Conservation (phyloP, 2,888 invertebrate species). For the Pheosia tremula region DNA sequence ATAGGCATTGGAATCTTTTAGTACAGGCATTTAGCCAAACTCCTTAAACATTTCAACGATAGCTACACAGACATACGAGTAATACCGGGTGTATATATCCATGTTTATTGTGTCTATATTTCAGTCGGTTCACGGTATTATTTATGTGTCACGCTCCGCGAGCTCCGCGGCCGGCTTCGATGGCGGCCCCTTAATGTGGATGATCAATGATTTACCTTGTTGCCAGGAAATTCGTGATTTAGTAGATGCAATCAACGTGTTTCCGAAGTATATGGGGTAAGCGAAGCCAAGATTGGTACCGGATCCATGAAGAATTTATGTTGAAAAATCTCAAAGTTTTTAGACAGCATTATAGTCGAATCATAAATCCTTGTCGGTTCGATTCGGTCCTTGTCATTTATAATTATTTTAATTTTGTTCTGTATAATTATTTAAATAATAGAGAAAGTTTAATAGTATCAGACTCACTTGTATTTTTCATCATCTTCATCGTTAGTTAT, state of each 20-base stretch:
- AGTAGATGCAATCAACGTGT: constrained; percentile 8
- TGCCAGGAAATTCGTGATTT: constrained; percentile 24
- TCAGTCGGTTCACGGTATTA: constrained; percentile 59
- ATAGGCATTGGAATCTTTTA: background rate
- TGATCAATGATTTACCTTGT: constrained; percentile 48
- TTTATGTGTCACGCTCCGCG: constrained; percentile 53
- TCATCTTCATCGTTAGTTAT: too few relatives aligned
- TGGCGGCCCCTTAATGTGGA: constrained; percentile 51
- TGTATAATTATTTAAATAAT: too few relatives aligned
- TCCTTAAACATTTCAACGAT: background rate
- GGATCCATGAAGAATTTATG: too few relatives aligned
- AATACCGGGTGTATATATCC: constrained; percentile 35
- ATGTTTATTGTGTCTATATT: constrained; percentile 70
- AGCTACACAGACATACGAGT: background rate
- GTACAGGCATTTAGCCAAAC: background rate
- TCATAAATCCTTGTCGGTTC: too few relatives aligned
- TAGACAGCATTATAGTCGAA: too few relatives aligned
- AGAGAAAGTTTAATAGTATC: too few relatives aligned
- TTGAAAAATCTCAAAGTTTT: too few relatives aligned
- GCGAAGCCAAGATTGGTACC: background rate
- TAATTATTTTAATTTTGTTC: too few relatives aligned
- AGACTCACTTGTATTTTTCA: too few relatives aligned
- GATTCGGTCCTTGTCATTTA: too few relatives aligned
- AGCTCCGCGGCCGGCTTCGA: constrained; percentile 36
- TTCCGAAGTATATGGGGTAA: background rate